phyloP scores from a whole-genome alignment of 2,113 vertebrate genomes.

The Pelmatolapia mariae region DNA sequence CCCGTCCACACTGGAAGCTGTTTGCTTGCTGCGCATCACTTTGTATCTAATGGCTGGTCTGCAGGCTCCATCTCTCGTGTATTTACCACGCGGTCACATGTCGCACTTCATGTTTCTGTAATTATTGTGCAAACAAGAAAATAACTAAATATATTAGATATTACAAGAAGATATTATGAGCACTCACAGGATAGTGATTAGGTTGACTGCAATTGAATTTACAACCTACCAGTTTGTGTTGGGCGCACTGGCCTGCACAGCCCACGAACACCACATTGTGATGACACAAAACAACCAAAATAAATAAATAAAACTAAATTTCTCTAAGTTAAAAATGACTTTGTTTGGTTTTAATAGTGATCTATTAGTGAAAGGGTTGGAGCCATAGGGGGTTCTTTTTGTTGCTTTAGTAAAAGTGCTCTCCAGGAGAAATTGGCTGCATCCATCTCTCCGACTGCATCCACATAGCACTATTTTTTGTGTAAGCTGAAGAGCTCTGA shows the following conservation, averaged over 20 bases:
- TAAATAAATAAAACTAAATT: background rate
- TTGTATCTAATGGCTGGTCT: background rate
- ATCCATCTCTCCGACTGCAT: background rate
- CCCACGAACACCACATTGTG: rapidly evolving
- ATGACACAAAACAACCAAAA: background rate
- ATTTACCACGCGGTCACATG: background rate
- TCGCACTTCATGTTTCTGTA: background rate
- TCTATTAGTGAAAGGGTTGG: background rate
- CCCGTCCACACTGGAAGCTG: background rate
- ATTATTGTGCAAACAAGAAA: background rate
- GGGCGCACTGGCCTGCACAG: background rate
- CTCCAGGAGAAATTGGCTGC: background rate
- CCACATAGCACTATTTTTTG: background rate
- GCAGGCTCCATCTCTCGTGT: background rate
- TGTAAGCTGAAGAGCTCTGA: background rate
- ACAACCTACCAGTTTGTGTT: background rate
- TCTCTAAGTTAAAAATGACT: background rate
- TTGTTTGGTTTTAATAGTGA: background rate
- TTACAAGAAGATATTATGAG: background rate
- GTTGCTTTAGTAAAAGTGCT: background rate
- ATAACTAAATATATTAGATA: background rate
- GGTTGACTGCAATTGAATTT: background rate
- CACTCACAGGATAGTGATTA: background rate
- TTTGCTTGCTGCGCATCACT: background rate
- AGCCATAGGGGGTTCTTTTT: background rate